A percentile compares a stretch with the other conserved stretches of the same genome.
Evolutionary conservation across 2,888 invertebrate genomes (phyloP).

Genomic region (Quadriops clusia): DNA sequence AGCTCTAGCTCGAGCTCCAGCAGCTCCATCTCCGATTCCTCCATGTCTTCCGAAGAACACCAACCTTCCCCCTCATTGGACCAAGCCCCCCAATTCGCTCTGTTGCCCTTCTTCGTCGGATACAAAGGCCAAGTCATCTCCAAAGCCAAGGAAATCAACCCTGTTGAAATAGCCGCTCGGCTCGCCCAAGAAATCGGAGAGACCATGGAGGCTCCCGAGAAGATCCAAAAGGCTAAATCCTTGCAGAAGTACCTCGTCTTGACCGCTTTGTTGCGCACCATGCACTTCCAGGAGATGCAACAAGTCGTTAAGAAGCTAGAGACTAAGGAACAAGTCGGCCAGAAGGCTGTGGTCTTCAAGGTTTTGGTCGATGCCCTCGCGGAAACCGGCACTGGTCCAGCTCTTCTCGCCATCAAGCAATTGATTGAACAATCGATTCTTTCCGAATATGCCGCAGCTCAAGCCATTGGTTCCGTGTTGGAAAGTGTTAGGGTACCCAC

Average conservation of each 20-base stretch:
- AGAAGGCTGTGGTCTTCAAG: slow-evolving; percentile 43
- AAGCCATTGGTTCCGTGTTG: slow-evolving; percentile 43
- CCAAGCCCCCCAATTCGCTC: slow-evolving; percentile 36
- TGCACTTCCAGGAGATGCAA: slow-evolving; percentile 49
- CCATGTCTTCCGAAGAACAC: slow-evolving; percentile 18
- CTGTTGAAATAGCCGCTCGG: slow-evolving; percentile 26
- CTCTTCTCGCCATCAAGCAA: slow-evolving; percentile 47
- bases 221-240: slow-evolving; percentile 44
- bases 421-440: slow-evolving; percentile 42
- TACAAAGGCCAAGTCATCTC: slow-evolving; percentile 38
- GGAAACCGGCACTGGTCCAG: slow-evolving; percentile 58
- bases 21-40: background rate
- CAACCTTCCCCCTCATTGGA: slow-evolving; percentile 23
- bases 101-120: slow-evolving; percentile 39
- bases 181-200: slow-evolving; percentile 46
- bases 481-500: slow-evolving; percentile 49
- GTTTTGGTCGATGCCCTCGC: slow-evolving; percentile 54
- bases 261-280: slow-evolving; percentile 44
- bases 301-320: slow-evolving; percentile 44
- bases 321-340: slow-evolving; percentile 26
- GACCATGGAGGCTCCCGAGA: slow-evolving; percentile 45
- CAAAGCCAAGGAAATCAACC: slow-evolving; percentile 17
- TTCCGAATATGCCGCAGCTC: slow-evolving; percentile 45
- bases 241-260: slow-evolving; percentile 52
- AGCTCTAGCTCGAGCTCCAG: too few relatives aligned